Evolutionary conservation across 2,113 vertebrate species (phyloP).

Genomic region (Callospermophilus lateralis): DNA sequence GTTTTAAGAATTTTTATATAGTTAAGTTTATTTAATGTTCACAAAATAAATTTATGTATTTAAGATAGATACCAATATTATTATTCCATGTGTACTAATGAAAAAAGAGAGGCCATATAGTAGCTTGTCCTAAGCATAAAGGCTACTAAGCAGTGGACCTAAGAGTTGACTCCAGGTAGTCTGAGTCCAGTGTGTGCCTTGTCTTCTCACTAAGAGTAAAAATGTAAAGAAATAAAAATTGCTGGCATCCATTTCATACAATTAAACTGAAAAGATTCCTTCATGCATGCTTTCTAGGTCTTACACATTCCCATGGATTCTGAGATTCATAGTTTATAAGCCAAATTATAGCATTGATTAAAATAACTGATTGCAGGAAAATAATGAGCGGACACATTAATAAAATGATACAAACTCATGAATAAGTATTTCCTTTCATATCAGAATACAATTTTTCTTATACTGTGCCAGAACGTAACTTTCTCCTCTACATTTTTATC

Average conservation of each 20-base stretch:
- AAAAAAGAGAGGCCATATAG: not conserved
- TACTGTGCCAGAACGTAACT: not conserved
- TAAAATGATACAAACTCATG: not conserved
- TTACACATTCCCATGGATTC: not conserved
- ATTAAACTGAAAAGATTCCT: not conserved
- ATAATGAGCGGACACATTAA: not conserved
- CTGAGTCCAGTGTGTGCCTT: not conserved
- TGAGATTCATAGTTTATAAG: not conserved
- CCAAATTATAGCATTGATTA: not conserved
- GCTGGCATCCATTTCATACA: not conserved
- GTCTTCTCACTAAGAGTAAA: not conserved
- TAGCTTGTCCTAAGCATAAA: not conserved
- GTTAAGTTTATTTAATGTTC: not conserved
- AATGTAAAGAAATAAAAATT: slow-evolving; percentile 1
- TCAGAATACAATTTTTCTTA: not conserved
- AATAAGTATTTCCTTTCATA: not conserved
- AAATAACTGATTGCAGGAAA: not conserved
- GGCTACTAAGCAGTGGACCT: not conserved
- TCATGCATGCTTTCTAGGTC: not conserved
- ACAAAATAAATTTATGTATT: not conserved
- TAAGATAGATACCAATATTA: not conserved
- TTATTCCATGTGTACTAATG: not conserved
- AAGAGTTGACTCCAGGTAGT: not conserved
- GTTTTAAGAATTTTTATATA: not conserved
- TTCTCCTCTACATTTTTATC: not conserved